A percentile compares a stretch with the other conserved stretches of the same genome.
phyloP scores from a whole-genome alignment of 2,797 vertebrate genomes.

The Pseudotriccus pelzelni region DNA sequence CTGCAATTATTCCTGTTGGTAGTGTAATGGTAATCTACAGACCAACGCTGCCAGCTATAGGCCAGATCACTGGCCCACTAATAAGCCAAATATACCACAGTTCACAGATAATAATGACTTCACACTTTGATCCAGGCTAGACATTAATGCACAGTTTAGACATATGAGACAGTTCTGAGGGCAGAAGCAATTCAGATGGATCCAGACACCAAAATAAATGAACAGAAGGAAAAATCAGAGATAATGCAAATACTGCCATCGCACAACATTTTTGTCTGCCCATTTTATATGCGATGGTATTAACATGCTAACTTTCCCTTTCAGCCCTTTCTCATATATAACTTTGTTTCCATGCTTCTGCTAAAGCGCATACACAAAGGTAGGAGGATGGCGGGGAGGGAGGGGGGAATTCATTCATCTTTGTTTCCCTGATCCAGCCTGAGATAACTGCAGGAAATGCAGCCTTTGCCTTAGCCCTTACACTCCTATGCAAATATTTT shows the following conservation, averaged over 20 bases:
- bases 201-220: background rate
- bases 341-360: background rate
- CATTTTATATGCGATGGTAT: background rate
- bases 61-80: background rate
- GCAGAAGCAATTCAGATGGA: background rate
- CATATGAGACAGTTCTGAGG: background rate
- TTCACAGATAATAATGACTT: background rate
- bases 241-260: background rate
- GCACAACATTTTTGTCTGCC: background rate
- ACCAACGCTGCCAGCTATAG: background rate
- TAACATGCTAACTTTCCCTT: background rate
- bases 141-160: background rate
- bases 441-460: background rate
- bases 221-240: background rate
- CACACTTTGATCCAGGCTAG: background rate
- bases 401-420: background rate
- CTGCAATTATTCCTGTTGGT: slow-evolving; percentile 5
- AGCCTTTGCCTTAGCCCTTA: background rate
- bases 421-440: background rate
- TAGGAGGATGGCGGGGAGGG: background rate
- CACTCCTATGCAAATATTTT: background rate
- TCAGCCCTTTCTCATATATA: background rate
- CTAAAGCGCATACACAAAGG: background rate
- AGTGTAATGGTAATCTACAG: slow-evolving; percentile 37
- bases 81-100: slow-evolving; percentile 24